Evolutionary conservation across 2,797 vertebrate species (phyloP).

Genomic region (Coilia nasus): DNA sequence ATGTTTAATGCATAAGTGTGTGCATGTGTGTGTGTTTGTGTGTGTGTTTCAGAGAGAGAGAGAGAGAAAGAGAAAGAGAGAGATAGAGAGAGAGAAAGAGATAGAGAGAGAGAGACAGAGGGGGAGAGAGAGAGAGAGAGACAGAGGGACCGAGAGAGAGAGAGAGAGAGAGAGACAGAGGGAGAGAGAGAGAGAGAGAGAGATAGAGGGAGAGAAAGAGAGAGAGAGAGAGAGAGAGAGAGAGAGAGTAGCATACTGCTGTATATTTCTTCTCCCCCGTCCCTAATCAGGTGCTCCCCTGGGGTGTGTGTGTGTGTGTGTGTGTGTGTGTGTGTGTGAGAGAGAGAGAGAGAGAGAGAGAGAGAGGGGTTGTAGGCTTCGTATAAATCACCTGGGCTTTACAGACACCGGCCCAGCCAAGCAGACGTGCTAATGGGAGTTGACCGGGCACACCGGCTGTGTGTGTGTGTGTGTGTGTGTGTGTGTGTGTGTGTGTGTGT

Average conservation of each 20-base stretch:
- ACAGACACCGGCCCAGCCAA: slow-evolving; percentile 62
- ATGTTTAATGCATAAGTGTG: not conserved
- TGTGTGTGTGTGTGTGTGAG: not conserved
- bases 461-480: not conserved
- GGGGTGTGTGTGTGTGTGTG: slow-evolving; percentile 63
- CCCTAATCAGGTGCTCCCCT: slow-evolving; percentile 80
- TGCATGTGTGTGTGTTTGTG: not conserved
- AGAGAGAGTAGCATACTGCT: slow-evolving; percentile 56
- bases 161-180: not conserved
- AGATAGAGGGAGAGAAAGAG: not conserved
- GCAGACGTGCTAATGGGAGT: slow-evolving; percentile 51
- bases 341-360: not conserved
- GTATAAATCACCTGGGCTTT: slow-evolving; percentile 76
- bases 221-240: not conserved
- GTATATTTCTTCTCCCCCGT: slow-evolving; percentile 67
- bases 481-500: not conserved
- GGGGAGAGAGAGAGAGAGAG: not conserved
- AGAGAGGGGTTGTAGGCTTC: slow-evolving; percentile 64
- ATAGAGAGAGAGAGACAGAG: not conserved
- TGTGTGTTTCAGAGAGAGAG: not conserved
- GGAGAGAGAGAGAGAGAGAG: not conserved
- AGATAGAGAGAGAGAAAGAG: not conserved
- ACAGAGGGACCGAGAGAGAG: not conserved
- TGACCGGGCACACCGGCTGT: slow-evolving; percentile 41
- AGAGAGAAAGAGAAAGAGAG: not conserved